Evolutionary conservation across 2,797 vertebrate genomes (phyloP), one percentile per base, ranked within the genome.

Genomic region (Alectoris magna): DNA sequence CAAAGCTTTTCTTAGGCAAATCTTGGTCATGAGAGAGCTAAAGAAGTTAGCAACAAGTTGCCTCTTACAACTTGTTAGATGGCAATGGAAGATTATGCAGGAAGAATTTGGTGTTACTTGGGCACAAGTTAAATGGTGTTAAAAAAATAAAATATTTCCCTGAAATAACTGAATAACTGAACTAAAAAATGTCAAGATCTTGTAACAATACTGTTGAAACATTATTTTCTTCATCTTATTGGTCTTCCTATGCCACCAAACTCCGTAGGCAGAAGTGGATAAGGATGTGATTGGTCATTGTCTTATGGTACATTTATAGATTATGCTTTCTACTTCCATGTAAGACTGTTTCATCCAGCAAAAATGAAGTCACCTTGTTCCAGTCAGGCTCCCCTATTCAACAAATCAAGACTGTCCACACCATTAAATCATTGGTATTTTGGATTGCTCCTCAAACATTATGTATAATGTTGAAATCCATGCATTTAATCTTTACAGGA

Each of bases 241-340:
- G 24, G 24, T 51, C 49, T 51, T 6, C 1, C 18, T 55, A 58
- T 68, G 38, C 29, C 11, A 11, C 21, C 2, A 2, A 19, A 13
- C 58, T 84, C 71, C 1, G 5, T 24, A 53, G 34, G 7, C 38
- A 67, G 9, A n/a, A 44, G 5, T 4, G 4, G 17, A 36, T 0
- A 0, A 15, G 10, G 22, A 62, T 9, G n/a, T 46, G 46, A 3
- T 10, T 75, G 2, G 13, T 2, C 46, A 10, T 36, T 51, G 16
- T 68, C 31, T 72, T 84, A 58, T 8, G 24, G 38, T 58, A 18
- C 15, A 15, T 36, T 67, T 87, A 36, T 46, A 76, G 56, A n/a
- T 22, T 4, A 39, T 56, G 34, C 1, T 67, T 84, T 67, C 39
- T 76, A 11, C 26, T 80, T 91, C 60, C 15, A 24, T 31, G 27